phyloP scores from a whole-genome alignment of 2,888 invertebrate genomes.

The Mimachlamys varia region DNA sequence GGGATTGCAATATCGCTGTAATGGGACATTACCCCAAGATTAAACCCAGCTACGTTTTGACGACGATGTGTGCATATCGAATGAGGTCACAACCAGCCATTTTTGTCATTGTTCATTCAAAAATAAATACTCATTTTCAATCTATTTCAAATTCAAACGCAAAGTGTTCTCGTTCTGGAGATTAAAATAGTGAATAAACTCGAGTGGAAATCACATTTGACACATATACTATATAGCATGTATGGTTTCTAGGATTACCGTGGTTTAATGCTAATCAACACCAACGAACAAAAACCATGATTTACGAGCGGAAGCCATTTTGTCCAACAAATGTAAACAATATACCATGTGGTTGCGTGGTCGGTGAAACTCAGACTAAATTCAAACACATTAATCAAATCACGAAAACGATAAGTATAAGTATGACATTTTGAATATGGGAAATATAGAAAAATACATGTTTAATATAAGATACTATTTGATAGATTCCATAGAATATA shows the following conservation, averaged over 20 bases:
- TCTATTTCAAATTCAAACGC: not conserved
- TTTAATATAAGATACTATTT: not conserved
- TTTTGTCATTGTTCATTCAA: constrained; percentile 17
- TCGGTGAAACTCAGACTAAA: not conserved
- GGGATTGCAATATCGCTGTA: not conserved
- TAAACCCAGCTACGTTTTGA: not conserved
- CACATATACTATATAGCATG: not conserved
- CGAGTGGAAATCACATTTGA: not conserved
- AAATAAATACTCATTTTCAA: not conserved
- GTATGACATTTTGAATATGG: not conserved
- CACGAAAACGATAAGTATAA: not conserved
- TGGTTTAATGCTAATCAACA: constrained; percentile 23
- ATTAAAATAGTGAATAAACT: not conserved
- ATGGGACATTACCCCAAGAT: constrained; percentile 2
- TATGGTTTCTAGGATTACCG: not conserved
- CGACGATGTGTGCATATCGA: not conserved
- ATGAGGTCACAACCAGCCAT: constrained; percentile 19
- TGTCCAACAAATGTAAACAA: constrained; percentile 34
- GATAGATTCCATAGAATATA: not conserved
- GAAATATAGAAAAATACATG: not conserved
- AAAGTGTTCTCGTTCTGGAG: not conserved
- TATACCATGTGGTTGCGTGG: not conserved
- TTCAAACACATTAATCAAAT: not conserved
- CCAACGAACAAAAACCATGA: not conserved
- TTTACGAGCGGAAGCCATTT: constrained; percentile 31